phyloP scores from a whole-genome alignment of 2,888 invertebrate species.

The Cheiracanthium punctorium region DNA sequence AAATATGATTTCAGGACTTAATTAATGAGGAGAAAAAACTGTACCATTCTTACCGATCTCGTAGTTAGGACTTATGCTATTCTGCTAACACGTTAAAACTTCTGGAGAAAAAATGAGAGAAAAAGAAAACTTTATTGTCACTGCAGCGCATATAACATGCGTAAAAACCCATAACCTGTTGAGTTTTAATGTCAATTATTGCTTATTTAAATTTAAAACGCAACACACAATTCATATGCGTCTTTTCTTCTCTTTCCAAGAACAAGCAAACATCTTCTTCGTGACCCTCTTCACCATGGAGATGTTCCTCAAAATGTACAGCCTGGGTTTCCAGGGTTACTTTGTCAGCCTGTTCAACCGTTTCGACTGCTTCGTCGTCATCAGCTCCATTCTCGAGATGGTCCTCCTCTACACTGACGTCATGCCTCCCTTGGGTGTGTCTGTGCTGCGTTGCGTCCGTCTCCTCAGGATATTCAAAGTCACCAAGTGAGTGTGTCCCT shows the following conservation, averaged over 20 bases:
- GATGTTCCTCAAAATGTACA: slow-evolving; percentile 99
- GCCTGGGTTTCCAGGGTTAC: slow-evolving; percentile 98
- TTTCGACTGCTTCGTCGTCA: slow-evolving; percentile 99
- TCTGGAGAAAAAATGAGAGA: too few relatives aligned
- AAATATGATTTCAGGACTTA: too few relatives aligned
- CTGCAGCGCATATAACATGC: too few relatives aligned
- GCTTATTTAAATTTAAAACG: too few relatives aligned
- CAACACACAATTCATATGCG: too few relatives aligned
- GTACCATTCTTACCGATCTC: too few relatives aligned
- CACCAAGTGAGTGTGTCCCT: slow-evolving; percentile 94
- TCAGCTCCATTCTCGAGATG: slow-evolving; percentile 98
- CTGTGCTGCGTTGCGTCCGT: slow-evolving; percentile 97
- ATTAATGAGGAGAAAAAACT: too few relatives aligned
- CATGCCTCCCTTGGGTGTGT: slow-evolving; percentile 98
- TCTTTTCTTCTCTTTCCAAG: slow-evolving; percentile 79
- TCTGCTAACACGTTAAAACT: too few relatives aligned
- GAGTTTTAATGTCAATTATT: too few relatives aligned
- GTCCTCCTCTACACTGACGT: slow-evolving; percentile 90
- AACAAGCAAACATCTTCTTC: slow-evolving; percentile 97
- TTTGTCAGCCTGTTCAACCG: slow-evolving; percentile 99
- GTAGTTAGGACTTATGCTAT: too few relatives aligned
- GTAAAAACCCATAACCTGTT: too few relatives aligned
- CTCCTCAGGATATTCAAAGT: slow-evolving; percentile 98
- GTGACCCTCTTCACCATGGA: slow-evolving; percentile 98
- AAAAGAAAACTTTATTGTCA: too few relatives aligned